Conservation (phyloP, 2,888 invertebrate genomes). For the Melinopterus prodromus region DNA sequence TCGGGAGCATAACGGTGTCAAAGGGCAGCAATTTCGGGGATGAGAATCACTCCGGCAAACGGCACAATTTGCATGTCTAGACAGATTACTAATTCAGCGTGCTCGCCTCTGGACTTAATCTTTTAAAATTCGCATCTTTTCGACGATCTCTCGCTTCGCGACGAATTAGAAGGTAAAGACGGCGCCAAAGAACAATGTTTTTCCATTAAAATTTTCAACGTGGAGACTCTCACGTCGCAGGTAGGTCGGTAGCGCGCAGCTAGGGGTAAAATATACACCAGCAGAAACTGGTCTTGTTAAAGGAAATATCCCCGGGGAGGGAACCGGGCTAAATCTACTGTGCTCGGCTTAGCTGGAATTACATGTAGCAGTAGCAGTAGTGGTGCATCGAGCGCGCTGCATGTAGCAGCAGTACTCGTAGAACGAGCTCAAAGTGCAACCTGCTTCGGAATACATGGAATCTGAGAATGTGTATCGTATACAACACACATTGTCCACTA, state of each 20-base stretch:
- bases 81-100: background rate
- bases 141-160: background rate
- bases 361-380: background rate
- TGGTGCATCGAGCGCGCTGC: background rate
- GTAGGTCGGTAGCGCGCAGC: background rate
- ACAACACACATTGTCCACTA: background rate
- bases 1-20: background rate
- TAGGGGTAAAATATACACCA: background rate
- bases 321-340: background rate
- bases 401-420: too few relatives aligned
- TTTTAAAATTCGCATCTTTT: background rate
- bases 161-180: background rate
- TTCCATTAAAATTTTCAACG: background rate
- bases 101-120: background rate
- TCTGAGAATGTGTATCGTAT: background rate
- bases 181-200: background rate
- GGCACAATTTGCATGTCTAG: background rate
- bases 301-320: background rate
- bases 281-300: background rate
- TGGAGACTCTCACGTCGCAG: background rate
- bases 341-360: slow-evolving; percentile 4
- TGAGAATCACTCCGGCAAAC: background rate
- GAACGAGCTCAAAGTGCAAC: background rate
- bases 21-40: background rate
- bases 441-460: background rate